These are phyloP conservation scores for Pseudorasbora parva DNA, from an alignment of 2,113 vertebrate genomes.

Conservation along the genomic window DNA sequence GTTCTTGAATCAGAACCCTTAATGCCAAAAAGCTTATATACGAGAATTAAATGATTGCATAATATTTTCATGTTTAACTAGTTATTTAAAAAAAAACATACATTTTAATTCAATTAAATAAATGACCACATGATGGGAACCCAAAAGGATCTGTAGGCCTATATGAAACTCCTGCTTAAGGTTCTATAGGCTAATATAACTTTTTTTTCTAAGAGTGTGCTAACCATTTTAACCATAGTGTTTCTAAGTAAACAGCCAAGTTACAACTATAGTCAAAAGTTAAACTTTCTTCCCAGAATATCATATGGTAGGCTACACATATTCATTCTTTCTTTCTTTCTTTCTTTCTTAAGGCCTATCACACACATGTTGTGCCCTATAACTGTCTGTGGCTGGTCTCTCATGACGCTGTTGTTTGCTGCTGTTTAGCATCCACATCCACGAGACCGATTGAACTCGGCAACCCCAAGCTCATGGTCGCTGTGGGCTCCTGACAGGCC, in stretches of 20 bases:
- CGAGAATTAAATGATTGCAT: too few species aligned
- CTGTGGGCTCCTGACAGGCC: slow-evolving; percentile 20
- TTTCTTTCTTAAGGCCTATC: neutral
- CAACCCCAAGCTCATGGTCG: slow-evolving; percentile 8
- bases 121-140: too few species aligned
- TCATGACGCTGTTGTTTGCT: slow-evolving; percentile 23
- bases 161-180: too few species aligned
- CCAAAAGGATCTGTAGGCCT: too few species aligned
- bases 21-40: too few species aligned
- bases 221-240: neutral
- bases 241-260: neutral
- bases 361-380: neutral
- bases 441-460: slow-evolving; percentile 38
- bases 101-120: too few species aligned
- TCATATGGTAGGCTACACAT: neutral
- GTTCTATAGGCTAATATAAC: too few species aligned
- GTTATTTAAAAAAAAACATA: too few species aligned
- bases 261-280: neutral
- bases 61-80: too few species aligned
- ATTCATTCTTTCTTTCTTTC: neutral
- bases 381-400: neutral
- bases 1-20: too few species aligned
- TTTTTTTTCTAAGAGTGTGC: too few species aligned
- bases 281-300: neutral
- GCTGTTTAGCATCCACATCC: slow-evolving; percentile 39